These are phyloP conservation scores for Paramormyrops kingsleyae DNA, from an alignment of 2,113 vertebrate genomes.

Conservation along the genomic window DNA sequence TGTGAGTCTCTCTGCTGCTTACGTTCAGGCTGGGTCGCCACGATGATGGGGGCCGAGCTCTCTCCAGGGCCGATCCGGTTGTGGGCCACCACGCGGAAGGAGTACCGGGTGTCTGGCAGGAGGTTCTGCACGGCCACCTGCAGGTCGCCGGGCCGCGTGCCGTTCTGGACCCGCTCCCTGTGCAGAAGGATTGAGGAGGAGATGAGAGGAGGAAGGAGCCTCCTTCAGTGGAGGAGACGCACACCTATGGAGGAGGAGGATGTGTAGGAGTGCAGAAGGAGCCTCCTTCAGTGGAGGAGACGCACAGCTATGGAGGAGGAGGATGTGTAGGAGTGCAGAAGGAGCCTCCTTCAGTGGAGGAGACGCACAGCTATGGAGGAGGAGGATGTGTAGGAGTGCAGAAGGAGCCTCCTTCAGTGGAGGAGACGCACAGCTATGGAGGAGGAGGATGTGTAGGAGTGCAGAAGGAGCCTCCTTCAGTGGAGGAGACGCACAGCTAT, in stretches of 20 bases:
- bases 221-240: background rate
- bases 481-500: background rate
- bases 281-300: background rate
- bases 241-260: background rate
- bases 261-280: background rate
- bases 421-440: background rate
- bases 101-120: conserved; percentile 87
- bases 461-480: background rate
- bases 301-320: background rate
- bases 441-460: background rate
- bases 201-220: background rate
- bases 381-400: background rate
- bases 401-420: background rate
- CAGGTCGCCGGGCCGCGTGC: conserved; percentile 82
- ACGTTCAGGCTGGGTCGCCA: conserved; percentile 96
- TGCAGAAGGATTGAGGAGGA: background rate
- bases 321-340: background rate
- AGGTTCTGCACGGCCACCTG: conserved; percentile 92
- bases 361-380: background rate
- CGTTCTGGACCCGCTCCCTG: conserved; percentile 90
- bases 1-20: conserved; percentile 26
- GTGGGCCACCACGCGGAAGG: conserved; percentile 84
- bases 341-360: background rate
- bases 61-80: conserved; percentile 85
- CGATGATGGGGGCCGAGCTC: conserved; percentile 73